Evolutionary conservation across 1,140 invertebrate species (phyloP), one percentile per base, ranked within the genome.

Genomic region (Hyles euphorbiae): DNA sequence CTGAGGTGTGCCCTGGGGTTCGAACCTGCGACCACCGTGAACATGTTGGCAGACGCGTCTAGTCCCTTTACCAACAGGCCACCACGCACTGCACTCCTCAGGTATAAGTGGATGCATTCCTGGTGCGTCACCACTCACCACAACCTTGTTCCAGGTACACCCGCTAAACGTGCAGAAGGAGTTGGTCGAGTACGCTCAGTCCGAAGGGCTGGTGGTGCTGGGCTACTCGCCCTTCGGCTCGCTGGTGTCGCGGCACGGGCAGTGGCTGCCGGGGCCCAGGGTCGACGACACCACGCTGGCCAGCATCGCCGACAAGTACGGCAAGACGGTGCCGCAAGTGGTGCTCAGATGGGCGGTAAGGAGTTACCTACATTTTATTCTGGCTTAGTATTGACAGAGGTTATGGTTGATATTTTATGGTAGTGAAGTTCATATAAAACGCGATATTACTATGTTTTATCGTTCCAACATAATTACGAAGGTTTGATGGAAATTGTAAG

Each of bases 151-250:
- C 12, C 92, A 93, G 72, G 92, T 69, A 6, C 76, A 85, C 51
- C 75, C 69, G 3, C 78, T 81, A 62, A 67, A 82, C 5, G 60
- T 69, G 0, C 95, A 97, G 75, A 90, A 89, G 45, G 92, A 93
- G 57, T 79, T 97, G 36, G 89, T 93, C 45, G 82, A 92, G 3
- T 94, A 92, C 71, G 96, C 95, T 75, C 91, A 93, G 57, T 72
- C 90, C 6, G 84, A 93, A 53, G 90, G 91, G 11, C 93, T 98
- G 32, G 73, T 89, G 6, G 83, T 98, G 1, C 95, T 93, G 57
- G 95, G 93, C 0, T 98, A 96, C 82, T 93, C 93, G 71, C 95
- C 96, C 0, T 90, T 98, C 40, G 96, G 95, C 0, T 81, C 84
- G 0, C 65, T 89, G n/a, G 91, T 92, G 36, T 90, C 87, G 11